Percentiles rank a stretch among this genome's conserved stretches.
These are phyloP conservation scores for Catharus minimus DNA, from an alignment of 2,113 vertebrate genomes.

Conservation along the genomic window DNA sequence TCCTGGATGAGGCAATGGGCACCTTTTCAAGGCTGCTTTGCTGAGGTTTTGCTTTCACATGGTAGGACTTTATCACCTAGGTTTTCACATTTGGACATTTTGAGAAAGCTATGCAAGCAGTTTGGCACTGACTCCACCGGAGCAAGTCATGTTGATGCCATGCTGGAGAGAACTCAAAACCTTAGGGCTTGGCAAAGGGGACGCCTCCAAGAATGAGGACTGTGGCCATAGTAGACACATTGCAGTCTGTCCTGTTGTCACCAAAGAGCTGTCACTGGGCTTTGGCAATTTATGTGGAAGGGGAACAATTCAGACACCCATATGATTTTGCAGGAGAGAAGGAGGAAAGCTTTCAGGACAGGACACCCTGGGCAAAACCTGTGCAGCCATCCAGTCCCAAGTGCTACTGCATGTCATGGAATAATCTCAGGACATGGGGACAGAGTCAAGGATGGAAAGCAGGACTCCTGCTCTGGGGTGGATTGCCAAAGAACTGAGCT, in stretches of 20 bases:
- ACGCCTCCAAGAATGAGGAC: background rate
- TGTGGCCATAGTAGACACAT: fast-evolving
- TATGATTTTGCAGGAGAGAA: background rate
- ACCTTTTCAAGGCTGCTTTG: background rate
- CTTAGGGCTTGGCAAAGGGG: background rate
- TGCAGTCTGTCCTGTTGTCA: background rate
- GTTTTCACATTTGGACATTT: background rate
- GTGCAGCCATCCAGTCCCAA: background rate
- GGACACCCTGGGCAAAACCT: background rate
- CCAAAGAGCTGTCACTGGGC: background rate
- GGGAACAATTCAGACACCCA: background rate
- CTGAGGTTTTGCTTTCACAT: background rate
- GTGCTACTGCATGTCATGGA: background rate
- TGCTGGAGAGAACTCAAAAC: background rate
- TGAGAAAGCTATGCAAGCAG: background rate
- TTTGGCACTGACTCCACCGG: background rate
- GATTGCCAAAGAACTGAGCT: background rate
- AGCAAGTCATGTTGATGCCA: background rate
- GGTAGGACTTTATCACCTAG: background rate
- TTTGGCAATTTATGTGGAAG: background rate
- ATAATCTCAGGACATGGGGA: background rate
- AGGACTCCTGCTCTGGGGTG: background rate
- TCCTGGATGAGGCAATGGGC: background rate
- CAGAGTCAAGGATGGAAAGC: background rate
- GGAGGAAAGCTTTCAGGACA: background rate